Evolutionary conservation across 2,888 invertebrate genomes (phyloP).

Genomic region (Drosophila buzzatii): DNA sequence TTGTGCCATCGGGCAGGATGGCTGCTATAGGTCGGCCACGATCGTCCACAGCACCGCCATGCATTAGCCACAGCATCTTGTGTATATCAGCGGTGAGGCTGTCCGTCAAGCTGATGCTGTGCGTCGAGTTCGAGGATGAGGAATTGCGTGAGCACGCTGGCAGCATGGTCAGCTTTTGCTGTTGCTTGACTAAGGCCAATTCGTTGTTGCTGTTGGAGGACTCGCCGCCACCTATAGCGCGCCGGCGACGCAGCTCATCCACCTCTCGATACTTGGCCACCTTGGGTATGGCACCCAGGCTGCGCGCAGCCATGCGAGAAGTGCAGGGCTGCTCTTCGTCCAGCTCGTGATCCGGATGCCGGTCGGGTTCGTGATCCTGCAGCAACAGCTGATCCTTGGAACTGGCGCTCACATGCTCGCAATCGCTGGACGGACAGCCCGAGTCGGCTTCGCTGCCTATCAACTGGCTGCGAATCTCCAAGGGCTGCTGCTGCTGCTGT

Average conservation of each 20-base stretch:
- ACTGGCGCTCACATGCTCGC: conserved; percentile 89
- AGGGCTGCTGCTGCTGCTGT: conserved; percentile 11
- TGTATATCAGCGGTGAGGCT: conserved; percentile 85
- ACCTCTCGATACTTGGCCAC: conserved; percentile 83
- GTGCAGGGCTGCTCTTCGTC: conserved; percentile 67
- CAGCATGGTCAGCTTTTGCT: conserved; percentile 86
- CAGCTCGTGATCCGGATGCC: conserved; percentile 55
- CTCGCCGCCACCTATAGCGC: conserved; percentile 41
- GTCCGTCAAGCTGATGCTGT: conserved; percentile 86
- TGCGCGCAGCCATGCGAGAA: conserved; percentile 69
- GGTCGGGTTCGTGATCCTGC: conserved; percentile 84
- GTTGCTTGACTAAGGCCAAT: conserved; percentile 75
- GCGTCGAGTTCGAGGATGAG: conserved; percentile 86
- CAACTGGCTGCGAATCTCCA: conserved; percentile 41
- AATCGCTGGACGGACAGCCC: conserved; percentile 85
- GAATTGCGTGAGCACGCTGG: conserved; percentile 86
- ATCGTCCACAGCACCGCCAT: conserved; percentile 80
- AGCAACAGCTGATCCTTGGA: conserved; percentile 89
- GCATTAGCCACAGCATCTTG: conserved; percentile 85
- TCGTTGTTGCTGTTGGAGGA: conserved; percentile 40
- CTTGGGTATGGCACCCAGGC: conserved; percentile 86
- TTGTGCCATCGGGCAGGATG: conserved; percentile 62
- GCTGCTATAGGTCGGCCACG: conserved; percentile 74
- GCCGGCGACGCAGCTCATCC: conserved; percentile 78
- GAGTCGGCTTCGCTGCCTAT: conserved; percentile 86